phyloP scores from a whole-genome alignment of 1,140 invertebrate genomes.

The Dendrolimus kikuchii region DNA sequence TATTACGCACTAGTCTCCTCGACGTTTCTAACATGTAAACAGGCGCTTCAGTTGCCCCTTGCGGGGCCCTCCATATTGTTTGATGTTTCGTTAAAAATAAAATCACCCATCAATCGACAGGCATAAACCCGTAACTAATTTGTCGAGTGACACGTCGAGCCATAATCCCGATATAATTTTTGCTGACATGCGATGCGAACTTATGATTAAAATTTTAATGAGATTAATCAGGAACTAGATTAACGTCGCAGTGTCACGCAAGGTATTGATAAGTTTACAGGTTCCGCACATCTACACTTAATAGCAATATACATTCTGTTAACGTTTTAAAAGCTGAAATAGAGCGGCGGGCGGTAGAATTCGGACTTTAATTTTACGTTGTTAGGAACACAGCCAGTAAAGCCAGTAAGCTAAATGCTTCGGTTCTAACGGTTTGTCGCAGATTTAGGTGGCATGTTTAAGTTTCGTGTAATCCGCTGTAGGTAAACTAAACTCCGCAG shows the following conservation, averaged over 20 bases:
- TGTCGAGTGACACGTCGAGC: conserved; percentile 54
- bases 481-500: conserved; percentile 60
- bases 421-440: conserved; percentile 42
- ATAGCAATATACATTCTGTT: conserved; percentile 6
- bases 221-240: conserved; percentile 35
- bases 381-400: conserved; percentile 22
- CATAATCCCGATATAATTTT: conserved; percentile 57
- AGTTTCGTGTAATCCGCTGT: conserved; percentile 61
- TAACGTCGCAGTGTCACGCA: conserved; percentile 3
- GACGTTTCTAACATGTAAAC: conserved; percentile 67
- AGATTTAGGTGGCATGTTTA: conserved; percentile 60
- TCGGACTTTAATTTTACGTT: conserved; percentile 16
- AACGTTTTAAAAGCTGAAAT: conserved; percentile 8
- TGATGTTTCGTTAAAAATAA: conserved; percentile 71
- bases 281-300: neutral
- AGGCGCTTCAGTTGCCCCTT: conserved; percentile 55
- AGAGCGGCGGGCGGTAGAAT: conserved; percentile 5
- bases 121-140: conserved; percentile 65
- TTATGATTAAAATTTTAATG: conserved; percentile 60
- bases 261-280: neutral
- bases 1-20: conserved; percentile 66
- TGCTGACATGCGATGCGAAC: conserved; percentile 37
- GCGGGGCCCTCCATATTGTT: conserved; percentile 57
- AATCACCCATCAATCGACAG: conserved; percentile 56
- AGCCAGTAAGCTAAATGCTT: conserved; percentile 35